Evolutionary conservation across 2,888 invertebrate species (phyloP), one percentile per base, ranked within the genome.

Genomic region (Dicycla oo): DNA sequence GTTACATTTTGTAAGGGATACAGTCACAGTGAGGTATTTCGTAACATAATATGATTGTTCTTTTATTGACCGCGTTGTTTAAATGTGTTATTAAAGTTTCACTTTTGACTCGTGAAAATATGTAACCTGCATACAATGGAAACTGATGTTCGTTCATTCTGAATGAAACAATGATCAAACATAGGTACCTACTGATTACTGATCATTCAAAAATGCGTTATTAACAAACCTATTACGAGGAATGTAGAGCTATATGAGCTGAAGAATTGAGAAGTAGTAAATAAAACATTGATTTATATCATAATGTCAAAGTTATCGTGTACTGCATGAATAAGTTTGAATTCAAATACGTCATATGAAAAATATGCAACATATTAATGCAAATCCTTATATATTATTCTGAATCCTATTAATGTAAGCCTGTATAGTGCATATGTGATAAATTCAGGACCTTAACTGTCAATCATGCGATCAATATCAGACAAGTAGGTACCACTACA

Each of bases 21-120:
- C 61, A 66, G 49, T 79, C 62, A 66, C 69, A 63, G 73, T 30
- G 45, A 74, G 51, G 69, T 77, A 74, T 89, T 84, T 82, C 74
- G 85, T 83, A 87, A 88, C 75, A 70, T 69, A 47, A 68, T 23
- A 61, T 81, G 73, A 85, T 86, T 82, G 85, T 86, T 85, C 86
- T 78, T 85, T 82, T 86, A 85, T 85, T 86, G 74, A 71, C 72
- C 68, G 58, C 67, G 49, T 69, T 65, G 63, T 78, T 75, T 78
- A 61, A 76, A 72, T 80, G 54, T 34, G 8, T 57, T 80, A 72
- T 75, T 58, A 57, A 61, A 70, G 73, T 84, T 84, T 84, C 86
- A 75, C 86, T 78, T 84, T 84, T 81, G 68, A 76, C 75, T 73
- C 75, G 69, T 73, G 67, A 80, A 34, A 70, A 74, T 81, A 71